These are phyloP conservation scores for Myopa tessellatipennis DNA, from an alignment of 2,888 invertebrate species.

Conservation along the genomic window DNA sequence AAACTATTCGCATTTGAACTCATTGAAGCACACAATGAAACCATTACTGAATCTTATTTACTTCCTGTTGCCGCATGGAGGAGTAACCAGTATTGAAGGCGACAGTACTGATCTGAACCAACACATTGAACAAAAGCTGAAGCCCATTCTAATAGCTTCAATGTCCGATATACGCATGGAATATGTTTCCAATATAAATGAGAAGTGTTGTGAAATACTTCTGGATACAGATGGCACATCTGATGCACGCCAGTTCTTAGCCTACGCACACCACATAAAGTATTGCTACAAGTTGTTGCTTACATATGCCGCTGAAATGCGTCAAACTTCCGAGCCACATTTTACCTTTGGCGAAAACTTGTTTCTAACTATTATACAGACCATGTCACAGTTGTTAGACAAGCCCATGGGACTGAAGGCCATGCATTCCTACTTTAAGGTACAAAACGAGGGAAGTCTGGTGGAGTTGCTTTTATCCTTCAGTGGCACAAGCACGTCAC, in stretches of 20 bases:
- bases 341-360: slow-evolving; percentile 62
- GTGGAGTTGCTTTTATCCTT: slow-evolving; percentile 85
- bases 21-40: slow-evolving; percentile 65
- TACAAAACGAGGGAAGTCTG: slow-evolving; percentile 75
- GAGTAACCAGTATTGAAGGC: slow-evolving; percentile 19
- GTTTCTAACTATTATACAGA: slow-evolving; percentile 71
- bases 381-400: slow-evolving; percentile 88
- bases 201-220: slow-evolving; percentile 73
- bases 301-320: slow-evolving; percentile 70
- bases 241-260: slow-evolving; percentile 75
- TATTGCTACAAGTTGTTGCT: slow-evolving; percentile 78
- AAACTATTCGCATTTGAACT: slow-evolving; percentile 62
- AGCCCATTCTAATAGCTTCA: slow-evolving; percentile 71
- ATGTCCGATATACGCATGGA: slow-evolving; percentile 83
- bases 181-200: slow-evolving; percentile 73
- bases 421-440: slow-evolving; percentile 82
- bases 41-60: slow-evolving; percentile 63
- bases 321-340: slow-evolving; percentile 45
- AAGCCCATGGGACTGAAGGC: slow-evolving; percentile 85
- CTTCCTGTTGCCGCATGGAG: slow-evolving; percentile 57
- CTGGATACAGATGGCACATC: slow-evolving; percentile 60
- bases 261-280: slow-evolving; percentile 74
- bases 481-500: slow-evolving; percentile 78
- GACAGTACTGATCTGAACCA: slow-evolving; percentile 38
- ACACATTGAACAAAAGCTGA: slow-evolving; percentile 58